These are phyloP conservation scores for Zophobas atratus DNA, from an alignment of 1,140 invertebrate genomes.

Conservation along the genomic window DNA sequence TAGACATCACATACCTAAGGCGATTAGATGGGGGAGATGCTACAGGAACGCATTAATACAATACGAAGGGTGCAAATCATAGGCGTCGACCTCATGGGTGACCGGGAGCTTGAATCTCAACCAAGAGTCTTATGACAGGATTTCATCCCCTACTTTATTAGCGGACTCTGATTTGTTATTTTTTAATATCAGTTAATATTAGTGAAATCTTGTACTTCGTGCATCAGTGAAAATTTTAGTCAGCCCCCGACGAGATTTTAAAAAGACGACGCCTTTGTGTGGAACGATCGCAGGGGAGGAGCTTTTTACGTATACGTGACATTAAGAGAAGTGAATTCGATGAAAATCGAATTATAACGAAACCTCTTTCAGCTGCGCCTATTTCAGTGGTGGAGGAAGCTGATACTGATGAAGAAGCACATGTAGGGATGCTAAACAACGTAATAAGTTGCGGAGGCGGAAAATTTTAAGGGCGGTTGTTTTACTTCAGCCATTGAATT, in stretches of 20 bases:
- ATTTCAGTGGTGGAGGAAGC: background rate
- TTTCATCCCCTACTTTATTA: no score
- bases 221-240: no score
- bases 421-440: background rate
- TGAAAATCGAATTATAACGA: conserved; percentile 27
- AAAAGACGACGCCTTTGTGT: no score
- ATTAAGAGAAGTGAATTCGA: conserved; percentile 23
- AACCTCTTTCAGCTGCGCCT: background rate
- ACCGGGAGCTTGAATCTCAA: no score
- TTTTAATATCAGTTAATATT: no score
- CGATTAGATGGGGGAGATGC: conserved; percentile 45
- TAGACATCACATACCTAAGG: conserved; percentile 40
- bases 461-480: conserved; percentile 4
- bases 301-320: conserved; percentile 22
- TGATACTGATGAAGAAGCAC: background rate
- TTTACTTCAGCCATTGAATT: conserved; percentile 13
- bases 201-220: no score
- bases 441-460: conserved; percentile 5
- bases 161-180: no score
- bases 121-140: no score
- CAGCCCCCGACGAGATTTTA: no score
- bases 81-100: background rate
- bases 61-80: conserved; percentile 35
- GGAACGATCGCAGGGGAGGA: background rate
- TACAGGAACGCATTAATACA: conserved; percentile 46